Evolutionary conservation across 2,113 vertebrate species (phyloP).

Genomic region (Dipodomys merriami): DNA sequence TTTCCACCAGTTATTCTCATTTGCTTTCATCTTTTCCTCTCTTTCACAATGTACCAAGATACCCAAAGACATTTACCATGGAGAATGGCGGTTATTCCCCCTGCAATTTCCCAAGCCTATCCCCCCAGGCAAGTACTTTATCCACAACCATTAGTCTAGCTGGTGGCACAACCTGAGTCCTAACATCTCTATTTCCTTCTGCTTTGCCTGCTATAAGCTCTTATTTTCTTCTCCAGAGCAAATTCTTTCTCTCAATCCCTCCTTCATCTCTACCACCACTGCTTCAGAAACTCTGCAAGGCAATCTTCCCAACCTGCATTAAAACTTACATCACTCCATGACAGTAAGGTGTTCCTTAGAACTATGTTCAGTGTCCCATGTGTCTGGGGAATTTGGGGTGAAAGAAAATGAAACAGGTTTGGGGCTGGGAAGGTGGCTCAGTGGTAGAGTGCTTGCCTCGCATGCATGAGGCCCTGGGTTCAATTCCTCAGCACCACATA

Average conservation of each 20-base stretch:
- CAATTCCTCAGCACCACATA: too few species aligned
- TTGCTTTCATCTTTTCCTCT: neutral
- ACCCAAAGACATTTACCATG: neutral
- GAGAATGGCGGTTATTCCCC: neutral
- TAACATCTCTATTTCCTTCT: neutral
- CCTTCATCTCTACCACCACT: neutral
- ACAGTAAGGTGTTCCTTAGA: neutral
- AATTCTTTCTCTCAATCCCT: too few species aligned
- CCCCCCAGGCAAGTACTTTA: neutral
- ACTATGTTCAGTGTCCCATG: neutral
- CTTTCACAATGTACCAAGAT: neutral
- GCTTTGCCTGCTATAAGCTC: neutral
- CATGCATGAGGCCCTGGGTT: too few species aligned
- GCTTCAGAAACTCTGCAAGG: neutral
- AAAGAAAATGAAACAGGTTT: neutral
- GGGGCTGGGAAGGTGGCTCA: too few species aligned
- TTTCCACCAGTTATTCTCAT: neutral
- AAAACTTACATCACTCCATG: neutral
- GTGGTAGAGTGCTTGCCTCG: too few species aligned
- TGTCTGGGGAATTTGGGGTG: neutral
- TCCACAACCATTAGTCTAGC: rapidly evolving
- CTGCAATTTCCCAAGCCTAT: neutral
- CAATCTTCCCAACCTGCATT: neutral
- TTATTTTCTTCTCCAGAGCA: neutral
- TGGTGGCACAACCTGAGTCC: neutral